These are phyloP conservation scores for Caenorhabditis sulstoni DNA, from an alignment of 2,888 invertebrate genomes.

Conservation along the genomic window DNA sequence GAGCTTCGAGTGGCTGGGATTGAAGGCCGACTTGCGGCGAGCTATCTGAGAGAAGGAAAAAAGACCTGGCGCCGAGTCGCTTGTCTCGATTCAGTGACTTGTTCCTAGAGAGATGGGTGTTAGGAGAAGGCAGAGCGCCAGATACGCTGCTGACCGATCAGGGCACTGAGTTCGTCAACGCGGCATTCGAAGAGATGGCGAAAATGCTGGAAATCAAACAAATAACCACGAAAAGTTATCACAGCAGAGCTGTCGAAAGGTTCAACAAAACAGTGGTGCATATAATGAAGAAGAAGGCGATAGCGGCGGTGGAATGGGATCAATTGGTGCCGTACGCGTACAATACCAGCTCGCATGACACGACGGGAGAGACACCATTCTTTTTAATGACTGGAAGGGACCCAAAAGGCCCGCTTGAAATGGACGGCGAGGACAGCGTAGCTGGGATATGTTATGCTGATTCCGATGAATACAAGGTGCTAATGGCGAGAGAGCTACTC, in stretches of 20 bases:
- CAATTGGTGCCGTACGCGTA: no score
- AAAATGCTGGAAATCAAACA: slow-evolving; percentile 27
- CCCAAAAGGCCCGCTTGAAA: slow-evolving; percentile 9
- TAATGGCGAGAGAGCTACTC: background rate
- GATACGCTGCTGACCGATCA: slow-evolving; percentile 38
- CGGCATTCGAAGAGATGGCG: slow-evolving; percentile 17
- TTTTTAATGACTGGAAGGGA: slow-evolving; percentile 1
- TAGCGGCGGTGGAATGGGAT: no score
- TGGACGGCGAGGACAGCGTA: slow-evolving; percentile 3
- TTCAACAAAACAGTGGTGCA: slow-evolving; percentile 37
- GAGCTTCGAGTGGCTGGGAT: no score
- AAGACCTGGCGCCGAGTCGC: no score
- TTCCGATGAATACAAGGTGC: slow-evolving; percentile 8
- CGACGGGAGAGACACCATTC: no score
- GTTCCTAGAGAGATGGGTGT: slow-evolving; percentile 27
- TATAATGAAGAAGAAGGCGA: slow-evolving; percentile 39
- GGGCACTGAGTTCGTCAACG: slow-evolving; percentile 41
- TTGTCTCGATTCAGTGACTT: no score
- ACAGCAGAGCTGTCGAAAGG: slow-evolving; percentile 52
- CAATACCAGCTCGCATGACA: no score
- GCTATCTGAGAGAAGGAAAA: no score
- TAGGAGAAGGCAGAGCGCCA: slow-evolving; percentile 43
- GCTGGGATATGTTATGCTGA: slow-evolving; percentile 11
- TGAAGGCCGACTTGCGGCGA: no score
- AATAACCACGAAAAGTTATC: slow-evolving; percentile 46